Evolutionary conservation across 2,888 invertebrate genomes (phyloP), one percentile per base, ranked within the genome.

Genomic region (Salpingus planirostris): DNA sequence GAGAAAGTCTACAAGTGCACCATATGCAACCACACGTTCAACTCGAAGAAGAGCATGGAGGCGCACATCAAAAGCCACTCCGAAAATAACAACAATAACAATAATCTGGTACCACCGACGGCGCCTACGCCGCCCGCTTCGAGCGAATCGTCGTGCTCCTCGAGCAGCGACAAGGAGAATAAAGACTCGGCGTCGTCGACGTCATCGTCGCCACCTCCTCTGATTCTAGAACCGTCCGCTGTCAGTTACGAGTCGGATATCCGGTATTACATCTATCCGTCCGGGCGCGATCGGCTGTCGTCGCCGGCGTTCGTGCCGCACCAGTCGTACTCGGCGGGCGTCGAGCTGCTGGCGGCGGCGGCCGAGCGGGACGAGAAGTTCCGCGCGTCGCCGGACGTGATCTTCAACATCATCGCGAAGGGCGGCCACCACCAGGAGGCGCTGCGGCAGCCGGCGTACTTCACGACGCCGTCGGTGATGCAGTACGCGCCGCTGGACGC

Each of bases 1-100:
- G 86, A 90, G 58, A 88, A 90, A 54, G 88, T 90, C 38, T 90
- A 91, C 67, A 88, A 90, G 52, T 91, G 91, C 62, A 90, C 89
- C 2, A 81, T 90, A 13, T 91, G 91, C 63, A 85, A 89, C 52
- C 85, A 87, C 50, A 90, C 89, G 0, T 91, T 91, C 57, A 87
- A 81, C 52, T 89, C 85, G 13, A 90, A 90, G 63, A 90, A 90
- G 59, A 81, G 82, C 47, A 86, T 91, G 84, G 90, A 90, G 59
- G 76, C 83, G 10, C 90, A 91, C 62, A 89, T 90, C 33, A 82
- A 82, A 57, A 78, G 77, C 2, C 84, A 84, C 55, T 76, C 80
- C 21, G 78, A 80, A 36, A 68, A 64, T 43, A 59, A 54, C 38
- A n/a, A n/a, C n/a, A n/a, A n/a, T n/a, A n/a, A n/a, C n/a, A n/a